A percentile compares a stretch with the other conserved stretches of the same genome.
Conservation (phyloP, 2,888 invertebrate genomes). For the Abrostola tripartita region DNA sequence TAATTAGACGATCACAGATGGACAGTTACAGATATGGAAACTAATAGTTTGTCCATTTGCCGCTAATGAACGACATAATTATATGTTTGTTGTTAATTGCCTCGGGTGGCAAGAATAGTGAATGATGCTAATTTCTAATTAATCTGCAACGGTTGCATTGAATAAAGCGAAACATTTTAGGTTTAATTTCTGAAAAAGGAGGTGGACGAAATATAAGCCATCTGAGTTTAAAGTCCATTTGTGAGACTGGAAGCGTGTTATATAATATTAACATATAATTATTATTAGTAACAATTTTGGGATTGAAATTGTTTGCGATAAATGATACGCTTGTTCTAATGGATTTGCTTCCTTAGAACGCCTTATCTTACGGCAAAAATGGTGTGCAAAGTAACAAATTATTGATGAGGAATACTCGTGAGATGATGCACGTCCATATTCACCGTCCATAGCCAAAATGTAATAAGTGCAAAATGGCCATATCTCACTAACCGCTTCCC, state of each 20-base stretch:
- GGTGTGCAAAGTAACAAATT: no score
- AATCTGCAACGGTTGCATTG: neutral
- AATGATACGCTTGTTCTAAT: no score
- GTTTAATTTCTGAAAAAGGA: neutral
- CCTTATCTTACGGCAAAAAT: no score
- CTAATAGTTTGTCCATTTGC: neutral
- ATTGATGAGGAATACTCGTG: no score
- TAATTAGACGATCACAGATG: neutral
- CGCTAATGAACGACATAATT: neutral
- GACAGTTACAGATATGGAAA: neutral
- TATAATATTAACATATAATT: no score
- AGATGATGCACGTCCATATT: no score
- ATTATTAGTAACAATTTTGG: no score
- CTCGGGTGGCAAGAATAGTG: slow-evolving; percentile 24
- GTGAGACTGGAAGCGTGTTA: no score
- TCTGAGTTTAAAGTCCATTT: no score
- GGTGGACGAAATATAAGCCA: neutral
- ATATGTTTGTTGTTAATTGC: slow-evolving; percentile 16
- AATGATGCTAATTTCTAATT: slow-evolving; percentile 20
- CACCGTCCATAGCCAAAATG: neutral
- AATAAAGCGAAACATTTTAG: neutral
- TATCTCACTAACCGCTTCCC: neutral
- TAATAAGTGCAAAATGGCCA: neutral
- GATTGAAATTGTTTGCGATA: no score
- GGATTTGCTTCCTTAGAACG: no score